A percentile compares a stretch with the other conserved stretches of the same genome.
Evolutionary conservation across 1,140 invertebrate species (phyloP).

Genomic region (Macrocentrus cingulum): DNA sequence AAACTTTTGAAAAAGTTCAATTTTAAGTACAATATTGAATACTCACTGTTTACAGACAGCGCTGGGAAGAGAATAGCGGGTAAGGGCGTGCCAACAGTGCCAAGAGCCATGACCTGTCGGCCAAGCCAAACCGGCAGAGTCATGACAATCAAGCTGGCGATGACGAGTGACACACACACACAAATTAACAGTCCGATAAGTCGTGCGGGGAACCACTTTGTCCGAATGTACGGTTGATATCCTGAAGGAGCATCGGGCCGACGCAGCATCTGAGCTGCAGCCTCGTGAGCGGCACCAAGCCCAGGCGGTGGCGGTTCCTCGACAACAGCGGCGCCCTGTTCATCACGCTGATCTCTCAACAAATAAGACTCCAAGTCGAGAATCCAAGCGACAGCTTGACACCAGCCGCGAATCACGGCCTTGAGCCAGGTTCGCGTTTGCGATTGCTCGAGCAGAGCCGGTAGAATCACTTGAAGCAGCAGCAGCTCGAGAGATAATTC

Average conservation of each 20-base stretch:
- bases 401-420: conserved; percentile 85
- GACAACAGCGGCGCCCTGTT: conserved; percentile 50
- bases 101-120: conserved; percentile 82
- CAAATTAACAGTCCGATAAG: conserved; percentile 75
- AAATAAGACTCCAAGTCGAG: conserved; percentile 89
- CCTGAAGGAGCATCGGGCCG: conserved; percentile 76
- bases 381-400: conserved; percentile 79
- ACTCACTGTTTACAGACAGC: conserved; percentile 43
- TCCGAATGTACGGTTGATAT: conserved; percentile 86
- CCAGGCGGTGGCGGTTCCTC: conserved; percentile 61
- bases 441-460: conserved; percentile 93
- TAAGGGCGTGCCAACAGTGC: conserved; percentile 67
- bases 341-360: conserved; percentile 67
- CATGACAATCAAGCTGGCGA: conserved; percentile 79
- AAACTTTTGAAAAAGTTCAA: conserved; percentile 6
- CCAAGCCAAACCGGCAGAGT: conserved; percentile 91
- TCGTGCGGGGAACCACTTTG: conserved; percentile 79
- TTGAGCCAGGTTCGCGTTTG: conserved; percentile 94
- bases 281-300: conserved; percentile 81
- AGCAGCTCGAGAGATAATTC: conserved; percentile 93
- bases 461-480: conserved; percentile 93
- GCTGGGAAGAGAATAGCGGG: conserved; percentile 46
- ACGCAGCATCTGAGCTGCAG: conserved; percentile 64
- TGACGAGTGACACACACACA: conserved; percentile 83
- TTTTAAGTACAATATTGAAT: conserved; percentile 15